phyloP scores from a whole-genome alignment of 2,888 invertebrate genomes.

The Caenorhabditis wallacei region DNA sequence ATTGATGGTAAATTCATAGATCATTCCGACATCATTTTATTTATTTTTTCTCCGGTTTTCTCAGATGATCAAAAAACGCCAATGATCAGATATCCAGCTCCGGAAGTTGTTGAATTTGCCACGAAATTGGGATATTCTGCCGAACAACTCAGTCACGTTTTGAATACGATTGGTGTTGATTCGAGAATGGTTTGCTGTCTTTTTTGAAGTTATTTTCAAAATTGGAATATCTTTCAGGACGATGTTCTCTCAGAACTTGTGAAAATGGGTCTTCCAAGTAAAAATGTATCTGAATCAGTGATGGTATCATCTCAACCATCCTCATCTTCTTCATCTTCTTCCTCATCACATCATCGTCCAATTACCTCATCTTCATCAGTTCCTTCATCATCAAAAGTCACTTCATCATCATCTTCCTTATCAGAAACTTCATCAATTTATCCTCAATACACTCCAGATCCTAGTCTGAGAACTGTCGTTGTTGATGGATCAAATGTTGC shows the following conservation, averaged over 20 bases:
- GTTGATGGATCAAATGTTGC: slow-evolving; percentile 97
- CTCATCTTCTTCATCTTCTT: slow-evolving; percentile 13
- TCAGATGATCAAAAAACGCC: slow-evolving; percentile 31
- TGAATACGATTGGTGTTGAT: slow-evolving; percentile 91
- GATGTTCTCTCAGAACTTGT: slow-evolving; percentile 59
- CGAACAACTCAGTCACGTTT: slow-evolving; percentile 89
- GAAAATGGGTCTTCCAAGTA: slow-evolving; percentile 31
- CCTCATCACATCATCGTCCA: slow-evolving; percentile 14
- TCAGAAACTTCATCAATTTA: neutral
- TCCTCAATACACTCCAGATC: slow-evolving; percentile 26
- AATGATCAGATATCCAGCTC: slow-evolving; percentile 41
- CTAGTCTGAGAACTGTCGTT: slow-evolving; percentile 88
- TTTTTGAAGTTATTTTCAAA: neutral
- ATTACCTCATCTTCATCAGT: slow-evolving; percentile 23
- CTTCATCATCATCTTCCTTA: slow-evolving; percentile 1
- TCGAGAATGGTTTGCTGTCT: slow-evolving; percentile 67
- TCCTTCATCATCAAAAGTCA: slow-evolving; percentile 19
- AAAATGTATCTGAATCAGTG: neutral
- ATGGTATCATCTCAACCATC: slow-evolving; percentile 12
- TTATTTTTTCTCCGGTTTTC: slow-evolving; percentile 38
- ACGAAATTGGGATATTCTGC: slow-evolving; percentile 95
- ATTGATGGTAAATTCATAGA: slow-evolving; percentile 38
- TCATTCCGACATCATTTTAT: neutral
- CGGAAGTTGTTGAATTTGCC: slow-evolving; percentile 89
- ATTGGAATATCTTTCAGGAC: slow-evolving; percentile 32